These are phyloP conservation scores for Calyptomena viridis DNA, from an alignment of 2,113 vertebrate species.

Conservation along the genomic window DNA sequence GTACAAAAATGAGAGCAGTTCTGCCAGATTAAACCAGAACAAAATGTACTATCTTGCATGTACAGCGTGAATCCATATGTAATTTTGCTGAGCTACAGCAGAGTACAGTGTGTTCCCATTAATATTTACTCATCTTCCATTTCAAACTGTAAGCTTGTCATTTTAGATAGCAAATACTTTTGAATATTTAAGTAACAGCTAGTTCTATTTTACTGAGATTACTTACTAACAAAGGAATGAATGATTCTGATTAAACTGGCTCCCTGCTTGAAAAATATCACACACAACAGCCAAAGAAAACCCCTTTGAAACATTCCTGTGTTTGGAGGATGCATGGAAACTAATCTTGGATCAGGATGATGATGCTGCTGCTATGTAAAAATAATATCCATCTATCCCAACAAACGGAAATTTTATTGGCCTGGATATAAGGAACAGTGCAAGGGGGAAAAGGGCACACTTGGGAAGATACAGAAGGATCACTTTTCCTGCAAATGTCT, in stretches of 20 bases:
- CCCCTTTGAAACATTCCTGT: conserved; percentile 41
- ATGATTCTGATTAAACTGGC: conserved; percentile 56
- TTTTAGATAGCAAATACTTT: conserved; percentile 61
- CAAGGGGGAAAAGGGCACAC: neutral
- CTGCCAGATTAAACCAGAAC: conserved; percentile 37
- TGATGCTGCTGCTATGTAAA: conserved; percentile 12
- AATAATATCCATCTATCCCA: conserved; percentile 8
- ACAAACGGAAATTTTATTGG: neutral
- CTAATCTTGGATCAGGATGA: conserved; percentile 10
- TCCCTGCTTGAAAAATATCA: conserved; percentile 52
- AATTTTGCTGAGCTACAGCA: neutral
- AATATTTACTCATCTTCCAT: conserved; percentile 47
- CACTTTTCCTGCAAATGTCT: neutral
- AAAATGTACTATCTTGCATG: conserved; percentile 5
- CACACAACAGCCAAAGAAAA: conserved; percentile 58
- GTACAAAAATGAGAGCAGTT: conserved; percentile 6
- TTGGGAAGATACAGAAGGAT: neutral
- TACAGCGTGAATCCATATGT: neutral
- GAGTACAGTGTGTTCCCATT: conserved; percentile 39
- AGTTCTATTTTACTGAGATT: conserved; percentile 66
- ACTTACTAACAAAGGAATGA: conserved; percentile 77
- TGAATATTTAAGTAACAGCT: conserved; percentile 61
- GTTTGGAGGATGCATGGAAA: neutral
- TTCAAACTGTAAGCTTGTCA: conserved; percentile 38
- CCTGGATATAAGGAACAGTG: neutral